These are phyloP conservation scores for Nemotelus nigrinus DNA, from an alignment of 2,888 invertebrate genomes.

Conservation along the genomic window DNA sequence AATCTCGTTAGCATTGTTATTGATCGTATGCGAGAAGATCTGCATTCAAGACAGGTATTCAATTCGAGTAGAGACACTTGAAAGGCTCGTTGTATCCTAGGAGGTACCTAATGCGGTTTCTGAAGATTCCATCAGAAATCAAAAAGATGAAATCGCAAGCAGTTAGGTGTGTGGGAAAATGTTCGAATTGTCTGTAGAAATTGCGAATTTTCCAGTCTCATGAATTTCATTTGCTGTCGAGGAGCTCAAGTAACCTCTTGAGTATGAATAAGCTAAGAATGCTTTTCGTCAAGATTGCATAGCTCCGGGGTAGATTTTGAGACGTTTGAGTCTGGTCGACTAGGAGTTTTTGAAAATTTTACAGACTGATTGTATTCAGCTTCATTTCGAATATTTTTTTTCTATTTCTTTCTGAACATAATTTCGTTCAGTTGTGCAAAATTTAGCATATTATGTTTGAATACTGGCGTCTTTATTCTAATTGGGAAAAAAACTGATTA, in stretches of 20 bases:
- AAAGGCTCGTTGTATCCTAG: conserved; percentile 13
- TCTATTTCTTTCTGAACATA: too few relatives aligned
- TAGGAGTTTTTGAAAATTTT: too few relatives aligned
- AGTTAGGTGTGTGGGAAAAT: conserved; percentile 20
- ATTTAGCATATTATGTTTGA: too few relatives aligned
- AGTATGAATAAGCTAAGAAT: too few relatives aligned
- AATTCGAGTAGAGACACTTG: not conserved
- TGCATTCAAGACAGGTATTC: conserved; percentile 21
- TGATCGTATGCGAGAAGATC: not conserved
- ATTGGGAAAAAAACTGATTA: too few relatives aligned
- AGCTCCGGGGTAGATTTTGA: too few relatives aligned
- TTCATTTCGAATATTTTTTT: too few relatives aligned
- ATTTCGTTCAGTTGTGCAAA: too few relatives aligned
- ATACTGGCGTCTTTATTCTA: too few relatives aligned
- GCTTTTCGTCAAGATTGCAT: too few relatives aligned
- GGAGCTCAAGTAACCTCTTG: not conserved
- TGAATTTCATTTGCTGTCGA: not conserved
- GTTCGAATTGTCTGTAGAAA: not conserved
- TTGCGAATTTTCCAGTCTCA: conserved; percentile 28
- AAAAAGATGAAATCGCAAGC: not conserved
- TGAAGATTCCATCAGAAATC: not conserved
- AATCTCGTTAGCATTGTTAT: conserved; percentile 13
- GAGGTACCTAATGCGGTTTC: conserved; percentile 4
- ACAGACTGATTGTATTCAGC: too few relatives aligned
- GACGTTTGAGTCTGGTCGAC: too few relatives aligned